Conservation (phyloP, 1,140 invertebrate genomes). For the Sitobion miscanthi region DNA sequence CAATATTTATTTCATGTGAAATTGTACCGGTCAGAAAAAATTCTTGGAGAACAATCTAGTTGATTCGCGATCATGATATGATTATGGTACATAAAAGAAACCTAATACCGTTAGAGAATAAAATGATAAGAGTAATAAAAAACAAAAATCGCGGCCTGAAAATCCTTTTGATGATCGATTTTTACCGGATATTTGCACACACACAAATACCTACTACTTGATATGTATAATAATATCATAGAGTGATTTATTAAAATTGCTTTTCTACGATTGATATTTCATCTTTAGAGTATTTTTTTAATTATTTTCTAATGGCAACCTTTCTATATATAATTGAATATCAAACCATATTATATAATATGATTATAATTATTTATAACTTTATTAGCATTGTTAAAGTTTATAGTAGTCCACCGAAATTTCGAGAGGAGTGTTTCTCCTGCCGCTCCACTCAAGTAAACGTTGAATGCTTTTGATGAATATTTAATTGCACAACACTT, state of each 20-base stretch:
- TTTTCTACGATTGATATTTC: too few species aligned
- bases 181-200: background rate
- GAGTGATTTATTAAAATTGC: too few species aligned
- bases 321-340: background rate
- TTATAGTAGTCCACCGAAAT: background rate
- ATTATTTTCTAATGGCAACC: too few species aligned
- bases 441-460: background rate
- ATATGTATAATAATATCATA: background rate
- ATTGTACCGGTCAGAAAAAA: background rate
- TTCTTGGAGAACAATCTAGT: background rate
- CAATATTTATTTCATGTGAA: background rate
- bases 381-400: background rate
- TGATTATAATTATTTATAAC: background rate
- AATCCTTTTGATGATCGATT: background rate
- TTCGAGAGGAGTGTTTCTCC: background rate
- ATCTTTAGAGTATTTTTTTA: too few species aligned
- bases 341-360: background rate
- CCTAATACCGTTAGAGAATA: slow-evolving; percentile 7
- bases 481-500: background rate
- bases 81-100: slow-evolving; percentile 34
- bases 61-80: background rate
- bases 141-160: background rate
- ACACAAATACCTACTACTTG: background rate
- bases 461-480: background rate
- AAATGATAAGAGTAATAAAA: background rate